Evolutionary conservation across 2,797 vertebrate genomes (phyloP).

Genomic region (Buceros bicornis): DNA sequence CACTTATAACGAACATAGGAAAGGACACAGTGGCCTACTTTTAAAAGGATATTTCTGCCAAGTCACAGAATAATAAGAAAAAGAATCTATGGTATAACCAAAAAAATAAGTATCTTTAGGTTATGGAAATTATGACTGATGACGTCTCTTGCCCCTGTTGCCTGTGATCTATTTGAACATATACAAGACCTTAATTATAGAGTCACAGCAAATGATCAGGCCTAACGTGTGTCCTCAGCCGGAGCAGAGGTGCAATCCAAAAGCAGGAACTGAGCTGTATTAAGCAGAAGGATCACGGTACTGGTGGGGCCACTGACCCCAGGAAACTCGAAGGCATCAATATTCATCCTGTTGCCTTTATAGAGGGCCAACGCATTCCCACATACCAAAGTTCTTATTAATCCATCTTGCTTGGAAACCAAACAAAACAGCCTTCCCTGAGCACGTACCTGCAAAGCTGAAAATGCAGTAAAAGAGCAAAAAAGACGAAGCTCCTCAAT

Average conservation of each 20-base stretch:
- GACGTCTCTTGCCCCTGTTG: constrained; percentile 63
- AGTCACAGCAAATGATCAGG: constrained; percentile 37
- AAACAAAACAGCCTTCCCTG: neutral
- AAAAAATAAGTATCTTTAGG: constrained; percentile 62
- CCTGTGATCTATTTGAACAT: constrained; percentile 73
- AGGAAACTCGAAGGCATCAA: neutral
- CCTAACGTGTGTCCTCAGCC: constrained; percentile 21
- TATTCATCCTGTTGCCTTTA: neutral
- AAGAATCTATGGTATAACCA: constrained; percentile 46
- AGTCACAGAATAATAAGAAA: constrained; percentile 70
- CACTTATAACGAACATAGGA: constrained; percentile 62
- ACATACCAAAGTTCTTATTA: neutral
- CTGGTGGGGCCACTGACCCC: neutral
- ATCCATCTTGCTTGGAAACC: neutral
- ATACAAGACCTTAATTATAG: constrained; percentile 78
- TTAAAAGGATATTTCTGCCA: constrained; percentile 74
- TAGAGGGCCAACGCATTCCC: neutral
- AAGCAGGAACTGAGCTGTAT: neutral
- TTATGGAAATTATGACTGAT: constrained; percentile 77
- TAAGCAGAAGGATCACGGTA: neutral
- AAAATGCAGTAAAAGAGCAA: neutral
- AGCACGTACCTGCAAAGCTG: neutral
- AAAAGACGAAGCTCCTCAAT: neutral
- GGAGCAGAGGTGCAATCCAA: neutral
- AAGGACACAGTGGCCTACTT: constrained; percentile 82